These are phyloP conservation scores for Todiramphus saurophagus DNA, from an alignment of 2,113 vertebrate genomes.

Conservation along the genomic window DNA sequence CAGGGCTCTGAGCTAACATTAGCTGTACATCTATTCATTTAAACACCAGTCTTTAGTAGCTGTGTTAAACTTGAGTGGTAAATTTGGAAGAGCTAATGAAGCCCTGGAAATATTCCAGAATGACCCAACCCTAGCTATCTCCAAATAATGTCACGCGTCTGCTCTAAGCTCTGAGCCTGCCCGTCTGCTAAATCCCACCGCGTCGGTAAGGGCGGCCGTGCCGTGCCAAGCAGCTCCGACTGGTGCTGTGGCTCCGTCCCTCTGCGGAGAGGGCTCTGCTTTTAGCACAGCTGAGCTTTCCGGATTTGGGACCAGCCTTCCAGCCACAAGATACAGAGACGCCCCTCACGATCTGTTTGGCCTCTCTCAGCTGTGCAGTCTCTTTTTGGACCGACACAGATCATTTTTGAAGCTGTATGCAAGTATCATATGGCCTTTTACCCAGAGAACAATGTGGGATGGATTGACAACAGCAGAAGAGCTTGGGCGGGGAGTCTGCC, in stretches of 20 bases:
- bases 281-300: slow-evolving; percentile 25
- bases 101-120: neutral
- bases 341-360: neutral
- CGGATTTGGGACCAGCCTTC: neutral
- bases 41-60: neutral
- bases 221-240: neutral
- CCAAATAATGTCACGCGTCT: neutral
- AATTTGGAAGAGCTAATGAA: slow-evolving; percentile 9
- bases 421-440: neutral
- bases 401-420: neutral
- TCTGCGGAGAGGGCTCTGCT: neutral
- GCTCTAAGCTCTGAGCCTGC: neutral
- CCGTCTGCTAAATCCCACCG: neutral
- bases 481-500: neutral
- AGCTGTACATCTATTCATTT: neutral
- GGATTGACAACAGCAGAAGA: slow-evolving; percentile 1
- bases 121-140: neutral
- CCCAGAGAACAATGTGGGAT: neutral
- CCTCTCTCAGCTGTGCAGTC: slow-evolving; percentile 38
- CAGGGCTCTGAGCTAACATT: neutral
- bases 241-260: neutral
- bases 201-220: neutral
- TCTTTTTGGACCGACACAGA: neutral
- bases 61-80: neutral
- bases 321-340: neutral